Base-by-base conservation (phyloP, 2,888 invertebrate genomes). In the Eupithecia insigniata region DNA sequence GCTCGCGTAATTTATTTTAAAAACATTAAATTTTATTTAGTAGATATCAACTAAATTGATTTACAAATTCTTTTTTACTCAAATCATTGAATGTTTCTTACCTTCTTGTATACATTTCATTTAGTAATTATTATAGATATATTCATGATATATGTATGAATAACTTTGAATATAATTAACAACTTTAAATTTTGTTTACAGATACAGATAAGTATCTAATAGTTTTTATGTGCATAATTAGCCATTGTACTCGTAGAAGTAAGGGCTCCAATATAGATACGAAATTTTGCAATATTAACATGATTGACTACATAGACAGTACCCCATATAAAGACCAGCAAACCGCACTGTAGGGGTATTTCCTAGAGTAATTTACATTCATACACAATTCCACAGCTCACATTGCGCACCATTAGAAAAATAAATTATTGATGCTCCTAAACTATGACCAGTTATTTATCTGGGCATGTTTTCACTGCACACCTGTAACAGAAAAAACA, bases 391-490 rank as follows among this genome's bases (percentile, higher is more conserved):
- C 92, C 92, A 92, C 93, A 93, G 92, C 91, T 92, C 92, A 92
- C 90, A 90, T 89, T 89, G 92, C 91, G 93, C 94, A 93, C 94
- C 93, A 92, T 93, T 93, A 93, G 86, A 93, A 93, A 93, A 94
- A 94, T 93, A 93, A 94, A 93, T 93, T 93, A 94, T 92, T 91
- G 91, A 92, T 90, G 92, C 90, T 89, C 89, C 91, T 93, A 92
- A 88, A 87, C 88, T 91, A 90, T 85, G 83, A 83, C 79, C 80
- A 84, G 85, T 80, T 77, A 89, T 91, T 94, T 94, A 94, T 94
- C 94, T 94, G 85, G 94, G 94, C 94, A 94, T 94, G 74, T 93
- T 91, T 90, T 94, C 92, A 86, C 94, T 93, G 90, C 92, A 92
- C 73, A 94, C 89, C 94, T 94, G 92, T 64, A 92, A 93, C 71